phyloP scores from a whole-genome alignment of 2,888 invertebrate species.

The Catocala fraxini region DNA sequence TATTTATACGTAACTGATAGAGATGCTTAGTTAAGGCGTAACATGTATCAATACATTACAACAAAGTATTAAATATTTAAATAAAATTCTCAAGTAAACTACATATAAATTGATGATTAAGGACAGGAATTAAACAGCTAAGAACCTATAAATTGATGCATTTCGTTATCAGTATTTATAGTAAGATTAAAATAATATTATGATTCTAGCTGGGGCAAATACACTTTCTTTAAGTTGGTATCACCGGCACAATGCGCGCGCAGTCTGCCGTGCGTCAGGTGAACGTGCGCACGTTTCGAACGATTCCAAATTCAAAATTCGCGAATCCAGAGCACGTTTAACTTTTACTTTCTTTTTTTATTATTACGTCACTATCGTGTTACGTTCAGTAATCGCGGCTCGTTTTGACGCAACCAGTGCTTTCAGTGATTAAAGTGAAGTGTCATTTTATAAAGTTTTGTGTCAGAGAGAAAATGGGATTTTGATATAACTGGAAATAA shows the following conservation, averaged over 20 bases:
- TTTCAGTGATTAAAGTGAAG: slow-evolving; percentile 44
- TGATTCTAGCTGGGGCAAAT: slow-evolving; percentile 10
- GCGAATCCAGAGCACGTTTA: slow-evolving; percentile 49
- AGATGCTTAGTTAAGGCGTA: too few relatives aligned
- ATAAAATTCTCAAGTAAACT: too few relatives aligned
- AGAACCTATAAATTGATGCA: slow-evolving; percentile 5
- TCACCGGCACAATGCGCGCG: slow-evolving; percentile 47
- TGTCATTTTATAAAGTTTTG: slow-evolving; percentile 34
- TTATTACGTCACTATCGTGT: slow-evolving; percentile 55
- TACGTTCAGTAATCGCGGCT: slow-evolving; percentile 49
- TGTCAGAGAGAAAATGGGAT: slow-evolving; percentile 43
- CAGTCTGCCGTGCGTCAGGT: slow-evolving; percentile 76
- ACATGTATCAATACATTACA: too few relatives aligned
- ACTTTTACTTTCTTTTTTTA: slow-evolving; percentile 72
- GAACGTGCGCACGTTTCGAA: slow-evolving; percentile 63
- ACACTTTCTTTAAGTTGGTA: slow-evolving; percentile 40
- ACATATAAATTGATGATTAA: too few relatives aligned
- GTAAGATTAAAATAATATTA: slow-evolving; percentile 4
- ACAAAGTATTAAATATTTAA: too few relatives aligned
- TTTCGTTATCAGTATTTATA: slow-evolving; percentile 19
- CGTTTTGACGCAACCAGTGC: slow-evolving; percentile 49
- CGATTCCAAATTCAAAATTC: slow-evolving; percentile 53
- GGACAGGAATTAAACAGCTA: not conserved
- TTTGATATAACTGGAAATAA: slow-evolving; percentile 29
- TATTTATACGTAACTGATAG: too few relatives aligned